Evolutionary conservation across 1,140 invertebrate genomes (phyloP), one percentile per base, ranked within the genome.

Genomic region (Zelostemma sp.): DNA sequence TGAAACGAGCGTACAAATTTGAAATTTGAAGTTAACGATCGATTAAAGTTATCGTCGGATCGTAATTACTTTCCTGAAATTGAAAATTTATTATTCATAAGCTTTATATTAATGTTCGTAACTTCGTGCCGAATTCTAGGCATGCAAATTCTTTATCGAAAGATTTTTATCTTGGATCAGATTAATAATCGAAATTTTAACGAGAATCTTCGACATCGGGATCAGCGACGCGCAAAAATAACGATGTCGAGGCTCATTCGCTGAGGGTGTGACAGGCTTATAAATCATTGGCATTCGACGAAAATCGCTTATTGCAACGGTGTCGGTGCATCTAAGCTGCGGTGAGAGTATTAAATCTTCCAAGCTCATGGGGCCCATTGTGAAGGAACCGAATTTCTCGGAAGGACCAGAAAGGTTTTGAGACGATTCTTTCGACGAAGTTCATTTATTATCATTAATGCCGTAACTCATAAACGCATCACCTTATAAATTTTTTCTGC

Each of bases 321-420:
- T 57, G 67, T 69, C 60, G 55, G 49, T 31, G 50, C 62, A 35
- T 17, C 25, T 14, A 11, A 35, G 48, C 41, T 57, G 38, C 57
- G 58, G 56, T 28, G 53, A 25, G 65, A 57, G 58, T 62, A 58
- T 57, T 68, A 53, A 62, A 61, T 68, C 57, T 58, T 40, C 31
- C 21, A 14, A 33, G 19, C 31, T 17, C n/a, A 51, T 9, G 15
- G 40, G 11, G 5, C 19, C 18, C 41, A 16, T 38, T 38, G 46
- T 51, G 51, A 28, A 51, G 54, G 53, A 38, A 18, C 53, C 28
- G 11, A 21, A 49, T 21, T 71, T 71, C 68, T 71, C 14, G 28
- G 68, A 71, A 71, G 68, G 68, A 58, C 49, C 21, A 25, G 21
- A 25, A 25, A 8, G 3, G 21, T 3, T 25, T 8, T 4, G 21